Percentiles rank a stretch among this genome's conserved stretches.
Evolutionary conservation across 2,888 invertebrate genomes (phyloP).

Genomic region (Neelides folsomi): DNA sequence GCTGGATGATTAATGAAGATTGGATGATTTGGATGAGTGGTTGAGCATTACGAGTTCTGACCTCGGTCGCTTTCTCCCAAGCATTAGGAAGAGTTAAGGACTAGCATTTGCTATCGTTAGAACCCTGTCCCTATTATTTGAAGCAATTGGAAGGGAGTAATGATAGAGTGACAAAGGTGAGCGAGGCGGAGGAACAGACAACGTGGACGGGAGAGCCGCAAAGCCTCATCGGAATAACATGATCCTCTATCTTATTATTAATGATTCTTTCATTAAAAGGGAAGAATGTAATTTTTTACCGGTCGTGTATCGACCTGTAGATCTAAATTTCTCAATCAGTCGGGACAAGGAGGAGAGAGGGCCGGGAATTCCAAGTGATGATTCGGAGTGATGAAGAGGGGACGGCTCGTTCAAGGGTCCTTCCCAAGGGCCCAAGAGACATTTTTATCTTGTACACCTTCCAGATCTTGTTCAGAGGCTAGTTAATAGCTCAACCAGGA

Average conservation of each 20-base stretch:
- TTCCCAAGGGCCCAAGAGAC: no score
- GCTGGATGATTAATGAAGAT: no score
- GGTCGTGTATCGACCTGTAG: constrained; percentile 19
- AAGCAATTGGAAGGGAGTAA: no score
- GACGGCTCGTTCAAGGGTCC: neutral
- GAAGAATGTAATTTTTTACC: constrained; percentile 29
- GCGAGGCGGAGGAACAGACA: constrained; percentile 6
- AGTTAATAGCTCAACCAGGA: no score
- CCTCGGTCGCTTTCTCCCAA: no score
- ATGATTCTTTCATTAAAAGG: constrained; percentile 31
- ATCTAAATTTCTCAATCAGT: constrained; percentile 33
- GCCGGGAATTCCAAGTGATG: constrained; percentile 5
- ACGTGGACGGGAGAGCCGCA: neutral
- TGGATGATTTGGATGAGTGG: no score
- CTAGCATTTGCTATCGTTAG: no score
- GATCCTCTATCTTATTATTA: constrained; percentile 19
- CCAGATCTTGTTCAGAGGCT: no score
- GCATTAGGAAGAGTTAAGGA: no score
- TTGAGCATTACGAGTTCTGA: no score
- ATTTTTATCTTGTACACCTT: no score
- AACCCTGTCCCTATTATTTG: no score
- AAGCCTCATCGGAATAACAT: neutral
- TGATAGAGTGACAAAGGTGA: neutral
- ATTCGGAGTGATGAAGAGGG: constrained; percentile 8
- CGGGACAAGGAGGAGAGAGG: constrained; percentile 3